Evolutionary conservation across 1,140 invertebrate species (phyloP).

Genomic region (Gyrodactylus salaris): DNA sequence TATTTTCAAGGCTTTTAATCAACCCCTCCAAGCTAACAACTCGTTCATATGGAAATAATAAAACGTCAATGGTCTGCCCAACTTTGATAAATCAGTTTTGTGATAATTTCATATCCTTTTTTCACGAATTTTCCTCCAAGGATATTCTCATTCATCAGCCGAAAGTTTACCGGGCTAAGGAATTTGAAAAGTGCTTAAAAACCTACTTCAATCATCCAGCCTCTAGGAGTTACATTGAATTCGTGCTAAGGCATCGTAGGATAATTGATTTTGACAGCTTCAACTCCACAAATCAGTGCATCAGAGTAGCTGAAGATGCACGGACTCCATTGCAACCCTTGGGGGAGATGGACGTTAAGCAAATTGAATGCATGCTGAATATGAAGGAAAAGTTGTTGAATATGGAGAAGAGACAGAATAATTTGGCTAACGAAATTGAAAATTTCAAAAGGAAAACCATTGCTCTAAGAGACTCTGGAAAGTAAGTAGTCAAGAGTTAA

Average conservation of each 20-base stretch:
- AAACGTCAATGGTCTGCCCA: neutral
- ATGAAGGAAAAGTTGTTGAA: neutral
- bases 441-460: neutral
- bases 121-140: neutral
- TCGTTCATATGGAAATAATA: neutral
- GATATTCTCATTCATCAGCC: neutral
- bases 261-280: too few relatives aligned
- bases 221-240: neutral
- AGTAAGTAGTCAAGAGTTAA: too few relatives aligned
- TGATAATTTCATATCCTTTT: neutral
- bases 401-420: neutral
- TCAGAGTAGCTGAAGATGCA: neutral
- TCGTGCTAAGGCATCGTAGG: neutral
- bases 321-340: neutral
- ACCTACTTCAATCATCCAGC: neutral
- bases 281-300: neutral
- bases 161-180: neutral
- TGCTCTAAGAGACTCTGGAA: neutral
- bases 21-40: neutral
- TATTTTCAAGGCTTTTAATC: neutral
- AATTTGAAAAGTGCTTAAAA: neutral
- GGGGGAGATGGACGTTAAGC: neutral
- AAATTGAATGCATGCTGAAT: neutral
- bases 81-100: neutral
- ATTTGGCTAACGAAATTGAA: neutral